Evolutionary conservation across 2,113 vertebrate species (phyloP), one percentile per base, ranked within the genome.

Genomic region (Suncus etruscus): DNA sequence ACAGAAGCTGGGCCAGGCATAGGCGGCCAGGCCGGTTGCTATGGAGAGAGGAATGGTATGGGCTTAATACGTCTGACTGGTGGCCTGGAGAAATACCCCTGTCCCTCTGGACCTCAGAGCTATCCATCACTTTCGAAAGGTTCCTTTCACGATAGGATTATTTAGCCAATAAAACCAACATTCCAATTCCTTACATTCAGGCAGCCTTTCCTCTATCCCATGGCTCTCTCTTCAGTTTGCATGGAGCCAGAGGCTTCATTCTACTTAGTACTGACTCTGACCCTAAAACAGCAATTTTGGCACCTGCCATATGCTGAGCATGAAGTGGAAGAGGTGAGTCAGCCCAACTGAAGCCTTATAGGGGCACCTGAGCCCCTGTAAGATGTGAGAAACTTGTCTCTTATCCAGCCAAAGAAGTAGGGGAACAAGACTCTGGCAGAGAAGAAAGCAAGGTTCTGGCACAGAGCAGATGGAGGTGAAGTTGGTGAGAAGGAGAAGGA

Each of bases 31-130:
- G 73, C 79, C 0, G 0, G 95, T 96, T 96, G 95, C 95, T 92
- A 94, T 95, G 95, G 95, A 96, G 96, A 96, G 94, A 90, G 91
- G 93, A 95, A 88, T 76, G 74, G 87, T 91, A 86, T 83, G 85
- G n/a, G 4, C 92, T 94, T 94, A 93, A 87, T 80, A 86, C 83
- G 85, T 94, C 94, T 96, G 91, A 91, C 87, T 92, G 94, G 91
- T 47, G 32, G 94, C 79, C 95, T 95, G 94, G 94, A 95, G 95
- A 95, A 95, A 94, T 95, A 66, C 82, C 87, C 87, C 32, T 0
- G 22, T 96, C 94, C 83, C 87, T 61, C 31, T 0, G 14, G 94
- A 83, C 90, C 91, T 91, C 3, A 0, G 88, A 94, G 89, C 68
- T 73, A 93, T 96, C 94, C 92, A 90, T 96, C 95, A 95, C 63